Conservation (phyloP, 2,113 vertebrate species). For the Tretioscincus oriximinensis region DNA sequence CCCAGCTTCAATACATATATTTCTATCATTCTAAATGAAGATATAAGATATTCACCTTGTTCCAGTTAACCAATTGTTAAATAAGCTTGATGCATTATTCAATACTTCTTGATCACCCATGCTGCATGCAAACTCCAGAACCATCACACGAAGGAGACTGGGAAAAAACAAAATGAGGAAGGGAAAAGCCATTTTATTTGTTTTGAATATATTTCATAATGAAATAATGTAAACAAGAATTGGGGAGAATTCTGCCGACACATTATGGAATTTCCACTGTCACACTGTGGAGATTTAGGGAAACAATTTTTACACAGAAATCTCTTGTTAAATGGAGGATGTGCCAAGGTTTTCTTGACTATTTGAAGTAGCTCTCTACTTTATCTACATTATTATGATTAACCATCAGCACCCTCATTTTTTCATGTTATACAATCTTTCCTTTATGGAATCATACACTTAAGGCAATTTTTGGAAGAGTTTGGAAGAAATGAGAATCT, state of each 20-base stretch:
- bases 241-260: neutral
- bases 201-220: neutral
- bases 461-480: no score
- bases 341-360: neutral
- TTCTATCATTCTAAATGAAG: neutral
- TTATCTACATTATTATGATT: no score
- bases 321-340: neutral
- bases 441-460: no score
- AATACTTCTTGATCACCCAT: conserved; percentile 76
- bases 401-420: no score
- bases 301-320: neutral
- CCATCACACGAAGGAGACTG: conserved; percentile 86
- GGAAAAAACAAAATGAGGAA: neutral
- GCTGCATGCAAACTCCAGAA: conserved; percentile 84
- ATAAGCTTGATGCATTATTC: conserved; percentile 69
- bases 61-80: conserved; percentile 77
- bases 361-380: neutral
- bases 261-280: no score
- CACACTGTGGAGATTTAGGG: no score
- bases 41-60: conserved; percentile 55
- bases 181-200: neutral
- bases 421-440: no score
- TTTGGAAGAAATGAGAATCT: no score
- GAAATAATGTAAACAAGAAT: neutral
- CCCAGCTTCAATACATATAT: neutral